Conservation (phyloP, 2,888 invertebrate genomes). For the Caenorhabditis virilis region DNA sequence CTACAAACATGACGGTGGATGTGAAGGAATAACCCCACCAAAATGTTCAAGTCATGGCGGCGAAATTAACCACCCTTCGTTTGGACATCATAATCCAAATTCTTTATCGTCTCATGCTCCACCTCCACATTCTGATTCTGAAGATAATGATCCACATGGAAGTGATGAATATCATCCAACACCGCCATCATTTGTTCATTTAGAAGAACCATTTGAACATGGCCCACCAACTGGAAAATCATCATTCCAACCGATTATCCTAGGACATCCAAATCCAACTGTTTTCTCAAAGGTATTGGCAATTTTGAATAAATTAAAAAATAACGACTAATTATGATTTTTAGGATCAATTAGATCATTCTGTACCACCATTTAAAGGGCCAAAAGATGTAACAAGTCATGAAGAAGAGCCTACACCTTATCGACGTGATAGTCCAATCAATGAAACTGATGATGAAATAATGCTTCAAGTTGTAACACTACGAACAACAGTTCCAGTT, state of each 20-base stretch:
- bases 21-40: slow-evolving; percentile 62
- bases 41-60: slow-evolving; percentile 3
- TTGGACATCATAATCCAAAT: too few species aligned
- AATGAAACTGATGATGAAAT: slow-evolving; percentile 44
- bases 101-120: slow-evolving; percentile 5
- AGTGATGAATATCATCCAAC: slow-evolving; percentile 7
- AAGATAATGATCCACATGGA: neutral
- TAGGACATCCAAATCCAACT: slow-evolving; percentile 28
- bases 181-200: neutral
- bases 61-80: too few species aligned
- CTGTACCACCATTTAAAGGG: slow-evolving; percentile 21
- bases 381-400: slow-evolving; percentile 10
- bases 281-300: slow-evolving; percentile 8
- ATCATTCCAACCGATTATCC: slow-evolving; percentile 30
- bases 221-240: neutral
- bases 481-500: slow-evolving; percentile 16
- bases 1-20: slow-evolving; percentile 68
- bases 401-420: slow-evolving; percentile 7
- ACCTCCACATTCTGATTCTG: slow-evolving; percentile 1
- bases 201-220: neutral
- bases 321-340: neutral
- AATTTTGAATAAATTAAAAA: too few species aligned
- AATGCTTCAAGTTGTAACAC: slow-evolving; percentile 24
- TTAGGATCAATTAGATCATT: slow-evolving; percentile 5
- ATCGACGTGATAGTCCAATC: slow-evolving; percentile 41